Base-by-base conservation (phyloP, 2,888 invertebrate genomes). In the Drosophila tripunctata region DNA sequence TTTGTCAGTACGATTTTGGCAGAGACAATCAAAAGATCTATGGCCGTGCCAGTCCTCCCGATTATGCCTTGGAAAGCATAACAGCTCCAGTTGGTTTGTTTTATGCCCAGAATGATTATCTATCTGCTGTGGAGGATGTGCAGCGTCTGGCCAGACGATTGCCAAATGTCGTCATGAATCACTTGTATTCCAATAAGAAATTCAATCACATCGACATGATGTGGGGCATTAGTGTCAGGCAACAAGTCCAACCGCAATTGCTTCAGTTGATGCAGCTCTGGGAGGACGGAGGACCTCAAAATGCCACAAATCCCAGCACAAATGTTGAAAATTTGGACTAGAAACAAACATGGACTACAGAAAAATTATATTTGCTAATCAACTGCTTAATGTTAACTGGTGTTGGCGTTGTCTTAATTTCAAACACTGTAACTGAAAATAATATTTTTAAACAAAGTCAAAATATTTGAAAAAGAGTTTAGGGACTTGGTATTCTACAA, bases 21-120 rank as follows among this genome's bases (percentile, higher is more conserved):
- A 54, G 87, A 6, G 87, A 86, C 22, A 94, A 93, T 69, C 65
- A 89, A 22, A 48, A 83, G 2, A 84, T 86, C 15, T 95, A 95
- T 67, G 92, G 93, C 0, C 83, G 78, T 3, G 90, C 92, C 0
- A 48, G 61, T 2, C 89, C 90, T 0, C 93, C 93, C 0, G 86
- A 89, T 0, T 93, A 93, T 82, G 86, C 92, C 30, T 63, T 93
- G 24, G 86, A 89, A 3, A 90, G 87, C 12, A 75, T 93, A 2
- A 92, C 89, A 10, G 90, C 91, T 1, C 93, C 93, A 0, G 90
- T 93, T 8, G 92, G 91, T 4, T 72, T 94, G 10, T 92, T 93
- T 72, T 93, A 92, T 71, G 91, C 92, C 14, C 89, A 89, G 0
- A 92, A 93, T 44, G 94, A 94, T 78, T 92, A 92, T 89, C 77